Percentiles rank a stretch among this genome's conserved stretches.
Conservation (phyloP, 2,797 vertebrate species). For the Rhinichthys osculus region DNA sequence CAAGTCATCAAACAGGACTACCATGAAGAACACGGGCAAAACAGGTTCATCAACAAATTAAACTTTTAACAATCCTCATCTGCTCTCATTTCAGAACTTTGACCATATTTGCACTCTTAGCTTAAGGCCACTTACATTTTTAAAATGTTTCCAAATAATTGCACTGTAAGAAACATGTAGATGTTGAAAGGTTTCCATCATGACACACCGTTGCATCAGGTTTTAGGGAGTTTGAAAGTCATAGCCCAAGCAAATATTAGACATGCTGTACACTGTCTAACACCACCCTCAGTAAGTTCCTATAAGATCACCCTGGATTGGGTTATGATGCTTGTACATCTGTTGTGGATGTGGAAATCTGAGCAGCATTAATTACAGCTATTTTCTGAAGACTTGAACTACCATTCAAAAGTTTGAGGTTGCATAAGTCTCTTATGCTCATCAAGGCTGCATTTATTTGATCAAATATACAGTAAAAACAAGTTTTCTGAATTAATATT, state of each 20-base stretch:
- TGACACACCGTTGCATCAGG: constrained; percentile 58
- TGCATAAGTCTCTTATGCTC: neutral
- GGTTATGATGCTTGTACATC: constrained; percentile 75
- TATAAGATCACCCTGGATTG: constrained; percentile 80
- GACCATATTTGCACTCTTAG: neutral
- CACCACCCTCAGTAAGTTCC: constrained; percentile 72
- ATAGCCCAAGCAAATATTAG: constrained; percentile 74
- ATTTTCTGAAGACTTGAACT: neutral
- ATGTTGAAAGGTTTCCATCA: constrained; percentile 6
- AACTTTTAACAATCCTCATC: neutral
- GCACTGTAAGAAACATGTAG: neutral
- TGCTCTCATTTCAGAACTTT: neutral
- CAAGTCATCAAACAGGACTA: constrained; percentile 97
- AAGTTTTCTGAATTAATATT: neutral
- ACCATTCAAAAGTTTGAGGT: neutral
- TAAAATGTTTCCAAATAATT: constrained; percentile 37
- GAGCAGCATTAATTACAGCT: constrained; percentile 73
- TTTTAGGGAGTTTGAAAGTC: constrained; percentile 73
- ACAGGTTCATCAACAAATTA: constrained; percentile 81
- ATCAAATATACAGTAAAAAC: neutral
- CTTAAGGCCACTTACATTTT: constrained; percentile 24
- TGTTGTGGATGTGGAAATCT: constrained; percentile 71
- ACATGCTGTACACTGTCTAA: constrained; percentile 71
- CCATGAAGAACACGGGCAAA: constrained; percentile 99
- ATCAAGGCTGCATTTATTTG: neutral